Percentiles rank a stretch among this genome's conserved stretches.
Conservation (phyloP, 2,888 invertebrate species). For the Argyresthia goedartella region DNA sequence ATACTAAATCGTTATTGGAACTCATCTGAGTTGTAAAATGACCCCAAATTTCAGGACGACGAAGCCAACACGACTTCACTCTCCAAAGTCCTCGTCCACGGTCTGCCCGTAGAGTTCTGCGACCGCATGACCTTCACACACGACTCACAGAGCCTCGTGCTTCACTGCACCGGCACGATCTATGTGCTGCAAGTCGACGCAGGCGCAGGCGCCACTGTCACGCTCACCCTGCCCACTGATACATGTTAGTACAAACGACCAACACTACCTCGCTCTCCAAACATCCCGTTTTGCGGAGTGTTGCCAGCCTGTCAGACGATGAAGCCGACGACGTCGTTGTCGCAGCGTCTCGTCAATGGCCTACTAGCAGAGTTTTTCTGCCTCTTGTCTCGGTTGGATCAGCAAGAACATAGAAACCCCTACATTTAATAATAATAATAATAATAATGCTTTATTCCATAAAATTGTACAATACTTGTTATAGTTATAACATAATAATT, state of each 20-base stretch:
- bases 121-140: slow-evolving; percentile 38
- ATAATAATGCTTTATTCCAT: too few species aligned
- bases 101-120: slow-evolving; percentile 26
- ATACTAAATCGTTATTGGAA: too few species aligned
- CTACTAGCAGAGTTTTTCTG: too few species aligned
- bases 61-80: slow-evolving; percentile 42
- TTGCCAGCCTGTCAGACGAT: too few species aligned
- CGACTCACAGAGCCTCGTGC: slow-evolving; percentile 37
- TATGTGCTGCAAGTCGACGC: slow-evolving; percentile 43
- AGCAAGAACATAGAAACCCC: too few species aligned
- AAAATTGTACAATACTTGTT: too few species aligned
- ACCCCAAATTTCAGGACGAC: slow-evolving; percentile 30
- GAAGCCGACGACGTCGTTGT: too few species aligned
- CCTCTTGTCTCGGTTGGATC: too few species aligned
- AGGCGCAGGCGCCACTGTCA: slow-evolving; percentile 39
- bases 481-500: too few species aligned
- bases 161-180: slow-evolving; percentile 27
- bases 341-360: too few species aligned
- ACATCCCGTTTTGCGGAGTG: neutral
- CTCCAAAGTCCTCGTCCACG: slow-evolving; percentile 39
- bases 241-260: neutral
- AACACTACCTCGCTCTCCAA: neutral
- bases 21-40: too few species aligned
- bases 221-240: slow-evolving; percentile 28
- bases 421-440: too few species aligned